phyloP scores from a whole-genome alignment of 53 echinoderm and acorn worm genomes.

The Patiria pectinifera region DNA sequence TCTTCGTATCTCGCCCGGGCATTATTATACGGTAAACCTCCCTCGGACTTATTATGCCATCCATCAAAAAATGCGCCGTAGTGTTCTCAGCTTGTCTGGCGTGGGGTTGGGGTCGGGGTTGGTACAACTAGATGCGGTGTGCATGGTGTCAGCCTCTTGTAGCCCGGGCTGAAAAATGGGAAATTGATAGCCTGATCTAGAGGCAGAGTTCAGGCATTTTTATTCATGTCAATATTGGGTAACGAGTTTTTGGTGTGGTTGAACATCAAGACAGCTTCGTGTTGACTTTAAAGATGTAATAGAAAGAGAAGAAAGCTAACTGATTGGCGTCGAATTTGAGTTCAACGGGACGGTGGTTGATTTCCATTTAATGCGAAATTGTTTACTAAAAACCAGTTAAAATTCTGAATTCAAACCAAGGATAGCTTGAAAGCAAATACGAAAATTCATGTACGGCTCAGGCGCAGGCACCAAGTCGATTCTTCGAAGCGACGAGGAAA shows the following conservation, averaged over 20 bases:
- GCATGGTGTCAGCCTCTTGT: background rate
- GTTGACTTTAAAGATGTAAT: slow-evolving; percentile 12
- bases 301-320: background rate
- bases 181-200: slow-evolving; percentile 36
- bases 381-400: too few species aligned
- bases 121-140: background rate
- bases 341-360: too few species aligned
- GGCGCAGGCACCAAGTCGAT: too few species aligned
- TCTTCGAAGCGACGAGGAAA: too few species aligned
- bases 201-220: slow-evolving; percentile 16
- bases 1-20: slow-evolving; percentile 24
- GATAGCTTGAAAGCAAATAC: too few species aligned
- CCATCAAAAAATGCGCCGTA: slow-evolving; percentile 21
- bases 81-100: background rate
- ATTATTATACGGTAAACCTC: background rate
- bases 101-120: background rate
- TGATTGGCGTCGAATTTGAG: too few species aligned
- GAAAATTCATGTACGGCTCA: too few species aligned
- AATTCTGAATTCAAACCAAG: too few species aligned
- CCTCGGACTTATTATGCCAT: slow-evolving; percentile 24
- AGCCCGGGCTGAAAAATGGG: slow-evolving; percentile 3
- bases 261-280: slow-evolving; percentile 1
- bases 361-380: too few species aligned
- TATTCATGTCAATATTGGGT: slow-evolving; percentile 42
- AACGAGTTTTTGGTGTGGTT: slow-evolving; percentile 44